A percentile compares a stretch with the other conserved stretches of the same genome.
Conservation (phyloP, 2,113 vertebrate species). For the Pipra filicauda region DNA sequence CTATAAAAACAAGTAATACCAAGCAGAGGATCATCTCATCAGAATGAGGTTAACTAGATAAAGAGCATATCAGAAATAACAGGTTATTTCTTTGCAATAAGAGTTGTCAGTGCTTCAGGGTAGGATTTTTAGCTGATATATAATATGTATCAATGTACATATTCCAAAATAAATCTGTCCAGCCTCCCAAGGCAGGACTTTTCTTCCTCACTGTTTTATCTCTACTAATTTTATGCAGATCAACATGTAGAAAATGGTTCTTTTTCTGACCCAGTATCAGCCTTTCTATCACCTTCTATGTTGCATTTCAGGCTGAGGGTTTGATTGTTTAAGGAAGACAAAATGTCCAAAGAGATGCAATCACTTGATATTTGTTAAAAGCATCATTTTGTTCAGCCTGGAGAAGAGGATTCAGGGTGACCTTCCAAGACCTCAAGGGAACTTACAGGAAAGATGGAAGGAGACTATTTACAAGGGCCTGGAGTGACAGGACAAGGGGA, state of each 20-base stretch:
- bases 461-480: too few relatives aligned
- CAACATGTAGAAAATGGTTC: not conserved
- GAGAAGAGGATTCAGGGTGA: too few relatives aligned
- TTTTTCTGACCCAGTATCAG: not conserved
- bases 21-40: not conserved
- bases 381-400: not conserved
- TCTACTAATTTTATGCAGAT: not conserved
- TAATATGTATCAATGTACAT: not conserved
- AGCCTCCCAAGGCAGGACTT: not conserved
- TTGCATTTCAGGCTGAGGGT: not conserved
- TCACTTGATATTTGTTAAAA: not conserved
- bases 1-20: not conserved
- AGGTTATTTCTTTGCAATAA: not conserved
- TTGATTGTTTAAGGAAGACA: not conserved
- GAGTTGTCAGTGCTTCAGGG: not conserved
- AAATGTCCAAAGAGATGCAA: not conserved
- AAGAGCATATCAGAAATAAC: not conserved
- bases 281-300: not conserved
- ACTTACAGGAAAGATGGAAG: too few relatives aligned
- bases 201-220: not conserved
- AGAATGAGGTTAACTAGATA: not conserved
- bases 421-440: too few relatives aligned
- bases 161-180: not conserved
- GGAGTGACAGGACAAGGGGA: too few relatives aligned
- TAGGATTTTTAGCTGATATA: not conserved